Conservation (phyloP, 2,888 invertebrate genomes). For the Zaprionus bogoriensis region DNA sequence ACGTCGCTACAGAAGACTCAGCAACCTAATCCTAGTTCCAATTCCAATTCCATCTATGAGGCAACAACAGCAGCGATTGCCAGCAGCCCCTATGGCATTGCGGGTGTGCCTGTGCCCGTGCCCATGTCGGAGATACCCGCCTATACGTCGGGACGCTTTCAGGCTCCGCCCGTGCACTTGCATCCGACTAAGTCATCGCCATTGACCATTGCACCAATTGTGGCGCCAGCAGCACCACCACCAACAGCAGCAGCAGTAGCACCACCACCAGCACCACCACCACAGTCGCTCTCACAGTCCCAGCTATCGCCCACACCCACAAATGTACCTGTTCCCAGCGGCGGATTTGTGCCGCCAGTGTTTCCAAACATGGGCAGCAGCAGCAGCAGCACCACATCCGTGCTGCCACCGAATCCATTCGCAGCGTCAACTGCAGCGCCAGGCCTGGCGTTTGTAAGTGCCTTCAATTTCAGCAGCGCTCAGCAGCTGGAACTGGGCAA, state of each 20-base stretch:
- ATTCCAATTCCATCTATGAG: slow-evolving; percentile 34
- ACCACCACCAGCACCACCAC: too few relatives aligned
- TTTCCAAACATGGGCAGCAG: slow-evolving; percentile 64
- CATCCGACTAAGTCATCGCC: slow-evolving; percentile 50
- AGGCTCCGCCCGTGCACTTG: slow-evolving; percentile 67
- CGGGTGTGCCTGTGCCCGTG: slow-evolving; percentile 39
- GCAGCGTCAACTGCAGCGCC: slow-evolving; percentile 48
- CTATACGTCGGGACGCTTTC: slow-evolving; percentile 72
- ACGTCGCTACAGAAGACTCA: slow-evolving; percentile 44
- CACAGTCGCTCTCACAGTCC: slow-evolving; percentile 25
- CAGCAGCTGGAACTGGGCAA: slow-evolving; percentile 77
- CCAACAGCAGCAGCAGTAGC: too few relatives aligned
- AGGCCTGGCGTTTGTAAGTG: slow-evolving; percentile 55
- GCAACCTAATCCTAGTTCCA: slow-evolving; percentile 32
- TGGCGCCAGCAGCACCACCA: slow-evolving; percentile 17
- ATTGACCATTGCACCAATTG: slow-evolving; percentile 52
- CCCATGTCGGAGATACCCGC: slow-evolving; percentile 51
- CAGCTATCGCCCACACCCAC: slow-evolving; percentile 67
- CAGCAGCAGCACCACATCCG: slow-evolving; percentile 55
- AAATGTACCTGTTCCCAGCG: slow-evolving; percentile 79
- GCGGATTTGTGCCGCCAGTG: slow-evolving; percentile 73
- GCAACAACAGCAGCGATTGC: slow-evolving; percentile 32
- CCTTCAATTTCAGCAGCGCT: slow-evolving; percentile 64
- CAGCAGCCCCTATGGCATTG: slow-evolving; percentile 53
- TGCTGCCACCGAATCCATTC: slow-evolving; percentile 78